phyloP scores from a whole-genome alignment of 2,113 vertebrate species.

The Xyrauchen texanus region DNA sequence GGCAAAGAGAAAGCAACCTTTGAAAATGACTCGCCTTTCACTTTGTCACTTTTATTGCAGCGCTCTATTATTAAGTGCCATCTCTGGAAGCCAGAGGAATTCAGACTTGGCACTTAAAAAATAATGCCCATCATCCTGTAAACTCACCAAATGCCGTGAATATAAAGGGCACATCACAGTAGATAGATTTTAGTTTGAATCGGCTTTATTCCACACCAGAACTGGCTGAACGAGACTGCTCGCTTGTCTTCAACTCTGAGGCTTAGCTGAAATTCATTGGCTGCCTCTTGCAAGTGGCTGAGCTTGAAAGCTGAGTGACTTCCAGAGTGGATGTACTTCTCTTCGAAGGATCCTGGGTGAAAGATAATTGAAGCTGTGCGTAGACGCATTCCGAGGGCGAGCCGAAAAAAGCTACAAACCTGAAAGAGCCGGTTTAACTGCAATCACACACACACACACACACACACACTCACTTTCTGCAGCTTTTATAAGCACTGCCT shows the following conservation, averaged over 20 bases:
- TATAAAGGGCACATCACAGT: neutral
- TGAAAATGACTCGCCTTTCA: slow-evolving; percentile 9
- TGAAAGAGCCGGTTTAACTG: slow-evolving; percentile 65
- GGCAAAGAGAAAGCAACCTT: neutral
- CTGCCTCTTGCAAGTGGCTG: slow-evolving; percentile 42
- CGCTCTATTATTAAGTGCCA: slow-evolving; percentile 32
- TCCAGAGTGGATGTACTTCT: slow-evolving; percentile 60
- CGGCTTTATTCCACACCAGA: neutral
- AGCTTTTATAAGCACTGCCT: slow-evolving; percentile 23
- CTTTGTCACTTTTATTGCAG: neutral
- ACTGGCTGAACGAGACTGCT: slow-evolving; percentile 21
- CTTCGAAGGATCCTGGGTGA: slow-evolving; percentile 71
- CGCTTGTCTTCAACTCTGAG: neutral
- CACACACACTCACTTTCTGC: slow-evolving; percentile 11
- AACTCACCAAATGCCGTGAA: slow-evolving; percentile 18
- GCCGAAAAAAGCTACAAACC: slow-evolving; percentile 61
- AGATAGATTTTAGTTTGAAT: slow-evolving; percentile 13
- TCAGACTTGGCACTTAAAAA: slow-evolving; percentile 16
- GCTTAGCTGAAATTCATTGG: slow-evolving; percentile 24
- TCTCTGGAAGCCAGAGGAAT: slow-evolving; percentile 21
- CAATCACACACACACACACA: slow-evolving; percentile 19
- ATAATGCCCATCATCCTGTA: slow-evolving; percentile 30
- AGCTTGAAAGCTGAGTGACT: slow-evolving; percentile 60
- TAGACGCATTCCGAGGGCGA: slow-evolving; percentile 49
- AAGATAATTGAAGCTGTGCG: slow-evolving; percentile 68